Conservation (phyloP, 2,888 invertebrate genomes). For the Lobophora halterata region DNA sequence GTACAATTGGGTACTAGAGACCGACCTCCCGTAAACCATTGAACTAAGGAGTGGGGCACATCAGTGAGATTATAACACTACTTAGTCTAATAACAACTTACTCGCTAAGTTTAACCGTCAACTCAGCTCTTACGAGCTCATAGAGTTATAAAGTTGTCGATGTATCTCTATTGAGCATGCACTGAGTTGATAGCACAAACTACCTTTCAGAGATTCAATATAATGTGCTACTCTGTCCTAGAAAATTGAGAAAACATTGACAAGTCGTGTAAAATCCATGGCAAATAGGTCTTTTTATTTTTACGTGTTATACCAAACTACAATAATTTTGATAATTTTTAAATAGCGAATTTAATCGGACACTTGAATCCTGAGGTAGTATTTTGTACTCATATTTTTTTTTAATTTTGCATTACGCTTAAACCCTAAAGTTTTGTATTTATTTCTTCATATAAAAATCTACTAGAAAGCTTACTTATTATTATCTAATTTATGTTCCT, state of each 20-base stretch:
- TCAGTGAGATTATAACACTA: constrained; percentile 75
- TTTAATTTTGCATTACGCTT: constrained; percentile 63
- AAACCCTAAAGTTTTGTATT: constrained; percentile 62
- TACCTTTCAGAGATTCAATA: constrained; percentile 78
- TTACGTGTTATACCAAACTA: constrained; percentile 8
- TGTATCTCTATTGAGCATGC: constrained; percentile 53
- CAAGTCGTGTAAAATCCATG: constrained; percentile 1
- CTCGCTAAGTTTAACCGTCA: constrained; percentile 54
- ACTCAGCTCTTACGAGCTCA: constrained; percentile 48
- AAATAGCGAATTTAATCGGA: constrained; percentile 37
- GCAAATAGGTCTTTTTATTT: neutral
- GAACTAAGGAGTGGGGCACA: constrained; percentile 64
- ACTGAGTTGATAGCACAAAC: constrained; percentile 63
- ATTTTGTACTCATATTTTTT: constrained; percentile 74
- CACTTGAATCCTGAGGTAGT: constrained; percentile 80
- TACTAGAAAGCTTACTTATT: constrained; percentile 74
- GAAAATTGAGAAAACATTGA: constrained; percentile 8
- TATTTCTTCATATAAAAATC: constrained; percentile 78
- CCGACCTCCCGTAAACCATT: constrained; percentile 62
- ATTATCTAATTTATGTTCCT: constrained; percentile 66
- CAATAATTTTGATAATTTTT: constrained; percentile 10
- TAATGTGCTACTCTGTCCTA: constrained; percentile 38
- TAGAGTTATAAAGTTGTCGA: constrained; percentile 41
- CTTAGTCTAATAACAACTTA: constrained; percentile 76
- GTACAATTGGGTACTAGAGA: constrained; percentile 69